A percentile compares a stretch with the other conserved stretches of the same genome.
Evolutionary conservation across 2,113 vertebrate species (phyloP).

Genomic region (Sialia sialis): DNA sequence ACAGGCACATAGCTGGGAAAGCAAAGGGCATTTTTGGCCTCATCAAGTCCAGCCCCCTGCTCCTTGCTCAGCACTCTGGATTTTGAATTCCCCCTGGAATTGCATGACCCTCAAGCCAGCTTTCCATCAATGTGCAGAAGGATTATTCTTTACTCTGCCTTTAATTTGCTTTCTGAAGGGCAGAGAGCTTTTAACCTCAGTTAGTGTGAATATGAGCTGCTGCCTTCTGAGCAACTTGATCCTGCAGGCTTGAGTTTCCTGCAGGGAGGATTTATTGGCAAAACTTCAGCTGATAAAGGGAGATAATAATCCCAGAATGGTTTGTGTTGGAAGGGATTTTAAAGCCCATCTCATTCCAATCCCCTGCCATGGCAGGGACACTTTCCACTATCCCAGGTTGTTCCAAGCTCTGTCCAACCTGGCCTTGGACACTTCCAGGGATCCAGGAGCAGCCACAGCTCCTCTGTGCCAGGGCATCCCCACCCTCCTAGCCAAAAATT

Average conservation of each 20-base stretch:
- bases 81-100: not conserved
- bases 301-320: not conserved
- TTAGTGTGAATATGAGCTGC: not conserved
- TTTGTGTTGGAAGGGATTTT: not conserved
- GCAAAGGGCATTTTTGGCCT: not conserved
- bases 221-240: not conserved
- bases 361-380: not conserved
- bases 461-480: accelerated
- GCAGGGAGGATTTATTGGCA: not conserved
- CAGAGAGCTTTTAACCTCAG: not conserved
- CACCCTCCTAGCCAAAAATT: accelerated
- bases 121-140: not conserved
- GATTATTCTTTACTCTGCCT: not conserved
- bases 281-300: not conserved
- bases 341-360: not conserved
- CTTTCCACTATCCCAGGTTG: accelerated
- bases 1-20: not conserved
- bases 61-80: not conserved
- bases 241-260: not conserved
- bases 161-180: not conserved
- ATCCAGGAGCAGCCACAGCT: not conserved
- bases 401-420: accelerated
- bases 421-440: not conserved
- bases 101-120: not conserved
- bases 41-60: not conserved